Evolutionary conservation across 1,140 invertebrate genomes (phyloP), one percentile per base, ranked within the genome.

Genomic region (Leptinotarsa texana): DNA sequence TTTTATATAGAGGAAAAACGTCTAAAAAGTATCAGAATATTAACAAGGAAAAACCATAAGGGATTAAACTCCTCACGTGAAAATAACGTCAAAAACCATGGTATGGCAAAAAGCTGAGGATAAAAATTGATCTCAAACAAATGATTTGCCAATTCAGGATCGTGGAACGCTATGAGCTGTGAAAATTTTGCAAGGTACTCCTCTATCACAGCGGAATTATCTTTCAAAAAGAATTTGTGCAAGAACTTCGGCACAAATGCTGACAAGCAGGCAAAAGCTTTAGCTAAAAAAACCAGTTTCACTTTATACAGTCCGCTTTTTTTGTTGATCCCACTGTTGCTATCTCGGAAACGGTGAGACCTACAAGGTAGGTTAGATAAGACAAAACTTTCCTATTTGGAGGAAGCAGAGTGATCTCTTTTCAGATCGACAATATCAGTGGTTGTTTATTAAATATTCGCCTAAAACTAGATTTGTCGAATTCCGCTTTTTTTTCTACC

Each of bases 71-170:
- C 93, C 94, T 92, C 89, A 98, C 96, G 98, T 73, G 98, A 98
- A 88, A 99, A 99, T 96, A 99, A 98, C 13, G 98, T 99, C 6
- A 99, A 87, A 86, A 99, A 99, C 98, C 98, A 99, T 0, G 98
- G 98, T 85, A 99, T 99, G n/a, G 98, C 96, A 88, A 99, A 99
- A 2, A 99, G 87, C 88, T 99, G 97, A 0, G 98, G 97, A 79
- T 98, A 95, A 85, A 99, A 99, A 80, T 93, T 95, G 79, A 99
- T 98, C 6, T 92, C 92, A 80, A 94, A 90, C 49, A 99, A 87
- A 88, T 99, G 98, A 85, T 94, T 96, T 1, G 95, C 94, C 63
- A 99, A 86, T 70, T 93, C 89, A 13, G 98, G 95, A 86, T 99
- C 98, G 83, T 99, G 95, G 85, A 98, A 99, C 74, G 96, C 92